Evolutionary conservation across 1,140 invertebrate species (phyloP), one percentile per base, ranked within the genome.

Genomic region (Lithobius niger): DNA sequence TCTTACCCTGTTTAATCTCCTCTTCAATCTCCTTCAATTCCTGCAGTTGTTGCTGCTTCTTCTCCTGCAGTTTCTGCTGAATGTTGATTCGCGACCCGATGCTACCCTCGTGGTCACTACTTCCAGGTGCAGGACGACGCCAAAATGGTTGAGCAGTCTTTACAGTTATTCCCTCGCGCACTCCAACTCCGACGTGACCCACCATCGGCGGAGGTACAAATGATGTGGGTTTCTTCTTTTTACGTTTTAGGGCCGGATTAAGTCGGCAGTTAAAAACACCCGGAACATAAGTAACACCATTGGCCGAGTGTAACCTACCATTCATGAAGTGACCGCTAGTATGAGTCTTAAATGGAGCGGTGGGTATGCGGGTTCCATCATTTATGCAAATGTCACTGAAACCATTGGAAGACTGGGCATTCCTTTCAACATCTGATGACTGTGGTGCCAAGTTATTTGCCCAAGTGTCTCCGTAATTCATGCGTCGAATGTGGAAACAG

Each of bases 221-320:
- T 1, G 79, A 82, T 0, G 86, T 88, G 13, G 87, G 87, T 65
- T 90, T 90, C 65, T 92, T 92, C 69, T 89, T 90, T 65, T 91
- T 91, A 21, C 87, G 76, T 62, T 84, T 85, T 40, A 76, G 71
- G 15, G 77, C 75, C 3, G 86, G 84, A 69, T 88, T 88, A 0
- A 92, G 88, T 28, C 86, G 76, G 66, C 88, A 92, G 67, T 90
- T 92, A 64, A 91, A 92, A 1, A 91, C 88, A 0, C 86, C 87
- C 0, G 84, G 84, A 62, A 88, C 86, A 49, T 67, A 62, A 13
- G 26, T 51, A 27, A 56, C 54, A 36, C 59, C 61, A 50, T 62
- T 63, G 15, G 55, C 54, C 15, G 50, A 42, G 48, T 59, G 48
- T 19, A 18, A 27, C 1, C 47, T 55, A 1, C 6, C 4, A 19